Conservation (phyloP, 2,888 invertebrate species). For the Microchrysa polita region DNA sequence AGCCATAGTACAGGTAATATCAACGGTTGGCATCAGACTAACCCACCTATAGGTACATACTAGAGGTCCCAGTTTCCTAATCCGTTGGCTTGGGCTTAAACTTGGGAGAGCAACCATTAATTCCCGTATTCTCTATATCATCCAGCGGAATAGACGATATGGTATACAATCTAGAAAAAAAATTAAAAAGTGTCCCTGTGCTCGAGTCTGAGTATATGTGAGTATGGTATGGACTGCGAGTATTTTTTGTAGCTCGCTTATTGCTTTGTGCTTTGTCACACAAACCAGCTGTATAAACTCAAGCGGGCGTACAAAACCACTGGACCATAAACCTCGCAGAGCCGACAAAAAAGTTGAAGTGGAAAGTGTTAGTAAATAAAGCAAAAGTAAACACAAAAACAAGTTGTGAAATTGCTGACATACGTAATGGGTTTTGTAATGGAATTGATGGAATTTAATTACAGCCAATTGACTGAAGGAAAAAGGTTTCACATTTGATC, state of each 20-base stretch:
- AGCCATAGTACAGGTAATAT: neutral
- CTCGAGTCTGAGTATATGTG: conserved; percentile 7
- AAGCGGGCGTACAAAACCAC: neutral
- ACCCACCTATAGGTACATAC: too few relatives aligned
- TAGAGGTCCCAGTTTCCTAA: neutral
- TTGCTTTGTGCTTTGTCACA: conserved; percentile 22
- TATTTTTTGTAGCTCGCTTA: conserved; percentile 1
- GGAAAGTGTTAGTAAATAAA: neutral
- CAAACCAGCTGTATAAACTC: conserved; percentile 20
- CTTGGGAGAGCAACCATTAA: conserved; percentile 16
- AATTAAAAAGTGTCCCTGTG: conserved; percentile 13
- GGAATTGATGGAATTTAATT: too few relatives aligned
- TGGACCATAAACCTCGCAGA: conserved; percentile 16
- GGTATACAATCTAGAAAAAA: neutral
- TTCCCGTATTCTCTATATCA: conserved; percentile 15
- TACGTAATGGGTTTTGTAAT: too few relatives aligned
- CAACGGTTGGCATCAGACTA: neutral
- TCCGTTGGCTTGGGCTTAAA: conserved; percentile 2
- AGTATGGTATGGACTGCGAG: too few relatives aligned
- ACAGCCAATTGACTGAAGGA: too few relatives aligned
- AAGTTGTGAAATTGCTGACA: too few relatives aligned
- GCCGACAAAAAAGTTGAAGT: neutral
- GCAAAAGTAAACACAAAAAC: neutral
- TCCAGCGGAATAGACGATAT: neutral
- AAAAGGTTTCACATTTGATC: too few relatives aligned